Conservation (phyloP, 2,113 vertebrate species). For the Actenoides lindsayi region DNA sequence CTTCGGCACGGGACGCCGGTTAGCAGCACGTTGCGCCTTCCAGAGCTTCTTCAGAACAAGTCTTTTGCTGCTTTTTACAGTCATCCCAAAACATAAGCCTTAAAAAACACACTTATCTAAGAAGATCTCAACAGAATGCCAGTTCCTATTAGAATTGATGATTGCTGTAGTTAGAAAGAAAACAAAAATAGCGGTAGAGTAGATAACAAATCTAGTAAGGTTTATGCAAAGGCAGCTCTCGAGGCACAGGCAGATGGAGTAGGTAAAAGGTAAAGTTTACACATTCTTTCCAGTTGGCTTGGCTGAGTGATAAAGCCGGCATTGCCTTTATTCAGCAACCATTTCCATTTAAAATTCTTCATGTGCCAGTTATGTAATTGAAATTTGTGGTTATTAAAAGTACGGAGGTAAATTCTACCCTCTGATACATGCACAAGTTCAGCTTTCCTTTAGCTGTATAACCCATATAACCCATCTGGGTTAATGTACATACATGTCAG, state of each 20-base stretch:
- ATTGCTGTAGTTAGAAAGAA: background rate
- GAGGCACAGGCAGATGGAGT: background rate
- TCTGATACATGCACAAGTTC: background rate
- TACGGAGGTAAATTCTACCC: background rate
- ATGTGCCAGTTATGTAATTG: background rate
- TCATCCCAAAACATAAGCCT: background rate
- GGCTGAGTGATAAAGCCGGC: constrained; percentile 16
- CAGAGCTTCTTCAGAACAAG: background rate
- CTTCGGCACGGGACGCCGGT: background rate
- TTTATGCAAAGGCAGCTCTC: background rate
- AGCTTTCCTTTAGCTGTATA: background rate
- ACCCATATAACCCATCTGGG: too few species aligned
- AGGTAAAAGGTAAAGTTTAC: constrained; percentile 55
- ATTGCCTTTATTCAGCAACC: background rate
- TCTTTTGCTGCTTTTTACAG: background rate
- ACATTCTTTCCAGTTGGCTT: constrained; percentile 35
- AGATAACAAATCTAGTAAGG: background rate
- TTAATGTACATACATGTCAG: constrained; percentile 11
- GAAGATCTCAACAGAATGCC: background rate
- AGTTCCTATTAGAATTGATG: background rate
- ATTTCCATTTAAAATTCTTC: background rate
- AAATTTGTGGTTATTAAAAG: background rate
- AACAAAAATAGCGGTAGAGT: background rate
- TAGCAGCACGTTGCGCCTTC: background rate
- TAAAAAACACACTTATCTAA: background rate